Conservation (phyloP, 2,888 invertebrate genomes). For the Apodemia mormo region DNA sequence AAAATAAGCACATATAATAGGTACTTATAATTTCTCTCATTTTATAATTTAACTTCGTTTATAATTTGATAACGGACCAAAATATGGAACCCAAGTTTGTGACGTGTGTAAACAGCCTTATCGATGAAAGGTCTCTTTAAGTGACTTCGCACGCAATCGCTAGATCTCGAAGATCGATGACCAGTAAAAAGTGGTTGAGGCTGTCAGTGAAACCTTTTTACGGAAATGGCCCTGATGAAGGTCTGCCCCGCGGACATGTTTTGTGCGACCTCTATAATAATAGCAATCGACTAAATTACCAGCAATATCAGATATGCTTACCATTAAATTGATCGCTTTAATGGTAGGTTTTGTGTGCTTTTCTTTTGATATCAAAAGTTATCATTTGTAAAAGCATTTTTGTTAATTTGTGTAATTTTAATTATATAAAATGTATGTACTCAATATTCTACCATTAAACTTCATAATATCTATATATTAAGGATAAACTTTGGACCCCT, state of each 20-base stretch:
- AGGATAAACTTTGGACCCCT: too few relatives aligned
- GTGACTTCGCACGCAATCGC: conserved; percentile 38
- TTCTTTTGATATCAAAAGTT: neutral
- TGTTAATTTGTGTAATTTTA: neutral
- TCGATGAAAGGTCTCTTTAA: conserved; percentile 31
- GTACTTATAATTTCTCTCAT: too few relatives aligned
- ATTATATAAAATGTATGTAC: too few relatives aligned
- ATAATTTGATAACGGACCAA: neutral
- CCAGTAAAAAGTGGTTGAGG: conserved; percentile 30
- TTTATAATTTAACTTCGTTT: too few relatives aligned
- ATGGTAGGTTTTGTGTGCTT: conserved; percentile 3
- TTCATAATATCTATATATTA: too few relatives aligned
- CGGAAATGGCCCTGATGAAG: conserved; percentile 29
- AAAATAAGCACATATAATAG: too few relatives aligned
- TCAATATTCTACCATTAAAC: too few relatives aligned
- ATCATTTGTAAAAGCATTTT: neutral
- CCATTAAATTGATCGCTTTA: conserved; percentile 3
- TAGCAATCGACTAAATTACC: conserved; percentile 18
- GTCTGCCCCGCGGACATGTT: conserved; percentile 28
- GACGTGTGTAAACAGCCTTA: conserved; percentile 25
- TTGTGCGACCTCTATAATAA: conserved; percentile 17
- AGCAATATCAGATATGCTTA: conserved; percentile 8
- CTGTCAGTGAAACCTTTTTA: conserved; percentile 33
- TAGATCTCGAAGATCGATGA: conserved; percentile 39
- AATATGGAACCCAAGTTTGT: neutral